A percentile compares a stretch with the other conserved stretches of the same genome.
Evolutionary conservation across 2,797 vertebrate genomes (phyloP).

Genomic region (Xiphorhynchus erythropygius): DNA sequence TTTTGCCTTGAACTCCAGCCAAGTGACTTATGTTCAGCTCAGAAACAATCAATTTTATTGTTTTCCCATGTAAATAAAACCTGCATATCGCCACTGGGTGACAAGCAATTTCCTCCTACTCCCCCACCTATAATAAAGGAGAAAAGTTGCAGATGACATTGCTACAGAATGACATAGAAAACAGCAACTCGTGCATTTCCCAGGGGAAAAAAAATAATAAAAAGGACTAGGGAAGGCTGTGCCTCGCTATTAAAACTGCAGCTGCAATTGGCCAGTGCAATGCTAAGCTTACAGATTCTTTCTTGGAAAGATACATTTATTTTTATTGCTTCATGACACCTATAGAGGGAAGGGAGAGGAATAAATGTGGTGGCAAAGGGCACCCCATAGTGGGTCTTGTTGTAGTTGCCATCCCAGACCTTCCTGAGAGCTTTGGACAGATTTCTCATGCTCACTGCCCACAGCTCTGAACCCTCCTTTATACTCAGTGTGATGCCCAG

Average conservation of each 20-base stretch:
- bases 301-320: neutral
- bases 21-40: neutral
- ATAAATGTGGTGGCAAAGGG: neutral
- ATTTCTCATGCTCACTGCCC: neutral
- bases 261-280: neutral
- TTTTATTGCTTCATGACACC: neutral
- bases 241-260: neutral
- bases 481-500: neutral
- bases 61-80: slow-evolving; percentile 36
- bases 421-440: neutral
- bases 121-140: neutral
- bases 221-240: neutral
- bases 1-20: neutral
- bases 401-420: fast-evolving
- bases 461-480: neutral
- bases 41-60: slow-evolving; percentile 17
- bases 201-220: neutral
- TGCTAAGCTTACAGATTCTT: neutral
- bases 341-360: neutral
- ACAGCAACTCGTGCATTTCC: neutral
- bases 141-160: neutral
- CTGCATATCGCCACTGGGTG: neutral
- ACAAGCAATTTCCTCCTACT: slow-evolving; percentile 43
- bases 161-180: neutral
- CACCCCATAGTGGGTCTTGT: neutral